Conservation (phyloP, 2,888 invertebrate genomes). For the Frankliniella fusca region DNA sequence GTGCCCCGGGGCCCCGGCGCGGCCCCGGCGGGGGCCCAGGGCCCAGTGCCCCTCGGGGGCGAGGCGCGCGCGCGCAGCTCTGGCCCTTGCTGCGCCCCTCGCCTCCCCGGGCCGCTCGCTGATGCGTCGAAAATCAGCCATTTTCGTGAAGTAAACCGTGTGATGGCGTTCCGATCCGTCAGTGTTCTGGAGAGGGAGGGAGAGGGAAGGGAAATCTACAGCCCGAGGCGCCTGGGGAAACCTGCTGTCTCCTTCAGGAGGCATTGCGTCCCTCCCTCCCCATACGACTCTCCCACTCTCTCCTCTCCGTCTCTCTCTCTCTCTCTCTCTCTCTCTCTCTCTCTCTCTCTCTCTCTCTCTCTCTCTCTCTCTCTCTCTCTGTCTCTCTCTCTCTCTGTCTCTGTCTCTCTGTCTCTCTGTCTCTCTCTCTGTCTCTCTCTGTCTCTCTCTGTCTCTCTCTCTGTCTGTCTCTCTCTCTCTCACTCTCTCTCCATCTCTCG, state of each 20-base stretch:
- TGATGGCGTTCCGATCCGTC: conserved; percentile 21
- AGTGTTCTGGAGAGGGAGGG: neutral
- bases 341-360: neutral
- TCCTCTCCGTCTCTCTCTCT: neutral
- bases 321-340: neutral
- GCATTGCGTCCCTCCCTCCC: neutral
- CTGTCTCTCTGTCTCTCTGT: neutral
- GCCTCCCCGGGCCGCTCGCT: neutral
- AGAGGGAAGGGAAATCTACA: neutral
- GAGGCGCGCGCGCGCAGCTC: neutral
- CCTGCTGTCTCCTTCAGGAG: conserved; percentile 10
- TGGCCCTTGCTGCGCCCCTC: neutral
- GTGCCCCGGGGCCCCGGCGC: neutral
- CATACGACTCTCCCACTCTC: neutral
- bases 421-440: neutral
- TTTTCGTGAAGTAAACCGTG: conserved; percentile 24
- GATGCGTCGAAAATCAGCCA: conserved; percentile 24
- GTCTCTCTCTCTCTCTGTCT: neutral
- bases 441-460: neutral
- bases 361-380: neutral
- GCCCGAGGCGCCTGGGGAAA: neutral
- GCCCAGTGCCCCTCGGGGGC: neutral
- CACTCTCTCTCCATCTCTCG: neutral
- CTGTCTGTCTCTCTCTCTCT: neutral
- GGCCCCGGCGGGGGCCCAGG: neutral